Base-by-base conservation (phyloP, 1,140 invertebrate species). In the Drosophila parabipectinata region DNA sequence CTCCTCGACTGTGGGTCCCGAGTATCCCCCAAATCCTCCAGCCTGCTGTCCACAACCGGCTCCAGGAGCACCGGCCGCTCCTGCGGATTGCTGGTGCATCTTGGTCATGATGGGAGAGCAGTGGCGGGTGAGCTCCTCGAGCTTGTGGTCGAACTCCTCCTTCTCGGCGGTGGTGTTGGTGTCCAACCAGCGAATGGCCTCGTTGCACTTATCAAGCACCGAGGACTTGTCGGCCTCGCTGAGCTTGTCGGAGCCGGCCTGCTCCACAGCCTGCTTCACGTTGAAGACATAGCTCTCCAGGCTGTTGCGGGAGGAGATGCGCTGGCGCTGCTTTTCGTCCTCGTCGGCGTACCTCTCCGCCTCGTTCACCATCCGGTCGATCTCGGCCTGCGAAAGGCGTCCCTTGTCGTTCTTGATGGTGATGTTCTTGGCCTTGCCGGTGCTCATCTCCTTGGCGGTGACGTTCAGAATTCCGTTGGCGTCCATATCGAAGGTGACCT, bases 381-480 rank as follows among this genome's bases (percentile, higher is more conserved):
- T 97, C 96, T 21, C 21, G 2, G 21, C 21, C 21, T 21, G 21
- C 21, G 21, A 21, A 21, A 21, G 21, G 21, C 21, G 93, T 45
- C 96, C 95, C 83, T 97, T 96, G 90, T 97, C 96, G 82, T 97
- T 97, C 18, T 95, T 96, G 68, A 97, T 97, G 9, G 95, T 96
- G 75, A 97, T 97, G 81, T 97, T 96, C 93, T 94, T 51, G 90
- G 93, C 32, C 93, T 92, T 93, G 1, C 93, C 93, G 0, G 93
- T 93, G 30, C 92, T 92, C 58, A 90, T 92, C 68, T 94, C 94
- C 53, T 92, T 93, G 7, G 94, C 94, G 0, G 94, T 93, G 5
- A 96, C 95, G 21, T 21, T 21, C 21, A 21, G 21, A 21, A 21
- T 21, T 0, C 21, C 21, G 21, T 21, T 21, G 21, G 78, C 94